Evolutionary conservation across 2,797 vertebrate genomes (phyloP).

Genomic region (Semotilus atromaculatus): DNA sequence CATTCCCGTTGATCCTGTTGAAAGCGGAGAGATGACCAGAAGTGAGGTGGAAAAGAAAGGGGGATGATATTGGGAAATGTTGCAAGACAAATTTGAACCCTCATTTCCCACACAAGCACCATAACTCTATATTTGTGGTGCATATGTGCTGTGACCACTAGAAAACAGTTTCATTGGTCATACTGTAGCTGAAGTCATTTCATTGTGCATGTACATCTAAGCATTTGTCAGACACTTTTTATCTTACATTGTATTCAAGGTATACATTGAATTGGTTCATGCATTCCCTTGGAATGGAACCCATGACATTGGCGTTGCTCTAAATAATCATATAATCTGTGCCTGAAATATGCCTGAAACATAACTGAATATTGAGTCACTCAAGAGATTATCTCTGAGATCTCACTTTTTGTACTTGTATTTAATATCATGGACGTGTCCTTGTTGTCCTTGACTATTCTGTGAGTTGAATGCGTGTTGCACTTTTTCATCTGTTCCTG

Average conservation of each 20-base stretch:
- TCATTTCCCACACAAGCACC: not conserved
- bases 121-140: not conserved
- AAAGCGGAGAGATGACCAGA: not conserved
- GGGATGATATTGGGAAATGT: not conserved
- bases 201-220: not conserved
- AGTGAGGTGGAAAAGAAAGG: not conserved
- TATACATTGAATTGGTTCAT: not conserved
- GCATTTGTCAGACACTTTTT: conserved; percentile 3
- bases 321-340: not conserved
- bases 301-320: not conserved
- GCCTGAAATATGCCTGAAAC: not conserved
- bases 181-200: not conserved
- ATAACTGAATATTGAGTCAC: not conserved
- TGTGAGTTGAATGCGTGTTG: not conserved
- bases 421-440: not conserved
- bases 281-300: not conserved
- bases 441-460: not conserved
- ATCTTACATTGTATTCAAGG: not conserved
- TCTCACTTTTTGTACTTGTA: not conserved
- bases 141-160: not conserved
- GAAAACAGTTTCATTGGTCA: not conserved
- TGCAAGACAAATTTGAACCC: not conserved
- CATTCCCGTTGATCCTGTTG: not conserved
- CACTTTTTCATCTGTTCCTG: conserved; percentile 16
- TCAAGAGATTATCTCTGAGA: not conserved